Base-by-base conservation (phyloP, 2,888 invertebrate species). In the Cremastobaeus sp. region DNA sequence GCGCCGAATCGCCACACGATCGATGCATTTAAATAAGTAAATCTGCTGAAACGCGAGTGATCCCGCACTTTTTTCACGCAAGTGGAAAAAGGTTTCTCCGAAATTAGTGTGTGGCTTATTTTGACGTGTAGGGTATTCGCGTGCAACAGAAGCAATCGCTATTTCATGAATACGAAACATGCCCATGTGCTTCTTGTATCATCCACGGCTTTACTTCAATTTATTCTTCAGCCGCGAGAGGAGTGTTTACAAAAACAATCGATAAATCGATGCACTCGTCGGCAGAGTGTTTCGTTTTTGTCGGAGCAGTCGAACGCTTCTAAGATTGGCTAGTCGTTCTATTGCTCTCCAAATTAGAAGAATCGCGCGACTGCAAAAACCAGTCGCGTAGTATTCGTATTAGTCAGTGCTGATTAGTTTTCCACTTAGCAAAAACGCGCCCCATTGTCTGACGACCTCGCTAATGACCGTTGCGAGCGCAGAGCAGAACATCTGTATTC, bases 141-240 rank as follows among this genome's bases (percentile, higher is more conserved):
- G 72, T 47, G 60, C 54, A 62, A 77, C 79, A 78, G 79, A 81
- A 81, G 83, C 83, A 84, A 85, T 84, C 79, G 82, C 80, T 82
- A 81, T 85, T 84, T 81, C 82, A 84, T 85, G 85, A 85, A 85
- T 85, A 85, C 82, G 79, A 83, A 84, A 85, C 83, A 79, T 83
- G 81, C 81, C 75, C 78, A 71, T 59, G 54, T 54, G 72, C 60
- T 60, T 32, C 60, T 60, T 48, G 60, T 62, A 62, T 68, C 68
- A 68, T 55, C 62, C 50, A 30, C 25, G 55, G 68, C 62, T 73
- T 73, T 50, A 54, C 70, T 66, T 64, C 70, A 64, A 69, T 74
- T 59, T 62, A 69, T 71, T 75, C 66, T 66, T 71, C 28, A 28
- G 20, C 32, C 25, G 45, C 20, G 11, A 37, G 39, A 52, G 47